These are phyloP conservation scores for Vidua macroura DNA, from an alignment of 2,113 vertebrate species.

Conservation along the genomic window DNA sequence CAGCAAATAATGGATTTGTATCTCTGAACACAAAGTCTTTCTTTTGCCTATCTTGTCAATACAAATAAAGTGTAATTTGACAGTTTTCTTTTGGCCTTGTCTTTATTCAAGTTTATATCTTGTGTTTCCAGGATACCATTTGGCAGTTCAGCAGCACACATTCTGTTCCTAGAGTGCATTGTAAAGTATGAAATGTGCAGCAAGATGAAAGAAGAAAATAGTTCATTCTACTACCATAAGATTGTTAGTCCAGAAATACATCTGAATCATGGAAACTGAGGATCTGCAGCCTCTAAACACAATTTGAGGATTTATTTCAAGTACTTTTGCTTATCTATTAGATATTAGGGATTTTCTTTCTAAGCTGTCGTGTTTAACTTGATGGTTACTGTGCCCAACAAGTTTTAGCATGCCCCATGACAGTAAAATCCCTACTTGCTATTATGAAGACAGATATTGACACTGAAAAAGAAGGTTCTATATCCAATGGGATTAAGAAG, in stretches of 20 bases:
- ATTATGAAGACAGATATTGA: background rate
- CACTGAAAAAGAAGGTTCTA: background rate
- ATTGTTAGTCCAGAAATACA: background rate
- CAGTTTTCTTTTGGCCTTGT: constrained; percentile 25
- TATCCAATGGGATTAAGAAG: background rate
- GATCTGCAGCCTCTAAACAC: background rate
- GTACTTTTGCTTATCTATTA: background rate
- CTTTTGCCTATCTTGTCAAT: constrained; percentile 68
- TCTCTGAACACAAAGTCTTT: constrained; percentile 45
- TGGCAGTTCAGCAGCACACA: background rate
- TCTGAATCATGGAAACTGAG: background rate
- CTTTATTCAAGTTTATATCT: background rate
- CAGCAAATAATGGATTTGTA: constrained; percentile 59
- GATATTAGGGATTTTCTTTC: background rate
- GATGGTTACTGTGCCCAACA: background rate
- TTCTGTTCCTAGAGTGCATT: background rate
- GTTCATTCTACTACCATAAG: background rate
- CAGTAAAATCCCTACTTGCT: background rate
- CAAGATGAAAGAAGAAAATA: background rate
- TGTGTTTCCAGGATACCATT: background rate
- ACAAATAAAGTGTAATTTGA: constrained; percentile 76
- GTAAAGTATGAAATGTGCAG: background rate
- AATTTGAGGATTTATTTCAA: background rate
- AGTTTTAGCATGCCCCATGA: background rate
- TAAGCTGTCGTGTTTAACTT: background rate